Evolutionary conservation across 1,140 invertebrate species (phyloP).

Genomic region (Drosophila arizonae): DNA sequence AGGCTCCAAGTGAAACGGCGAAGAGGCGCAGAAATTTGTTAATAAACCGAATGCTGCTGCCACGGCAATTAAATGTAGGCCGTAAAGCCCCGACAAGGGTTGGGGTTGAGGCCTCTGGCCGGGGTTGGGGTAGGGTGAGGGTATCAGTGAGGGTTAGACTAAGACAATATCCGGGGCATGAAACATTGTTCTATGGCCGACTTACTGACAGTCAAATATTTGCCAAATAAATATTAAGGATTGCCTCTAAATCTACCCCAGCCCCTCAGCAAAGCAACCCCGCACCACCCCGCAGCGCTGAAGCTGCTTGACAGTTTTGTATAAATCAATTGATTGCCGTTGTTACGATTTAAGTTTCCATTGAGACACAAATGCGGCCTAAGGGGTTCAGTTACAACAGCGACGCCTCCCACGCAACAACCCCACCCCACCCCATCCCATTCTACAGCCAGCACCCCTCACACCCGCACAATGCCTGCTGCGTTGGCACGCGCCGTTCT

Average conservation of each 20-base stretch:
- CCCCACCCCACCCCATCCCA: neutral
- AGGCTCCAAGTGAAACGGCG: slow-evolving; percentile 5
- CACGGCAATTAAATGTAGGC: slow-evolving; percentile 54
- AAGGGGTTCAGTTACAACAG: slow-evolving; percentile 11
- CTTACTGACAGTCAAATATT: slow-evolving; percentile 65
- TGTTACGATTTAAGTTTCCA: slow-evolving; percentile 60
- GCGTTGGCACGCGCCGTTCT: slow-evolving; percentile 54
- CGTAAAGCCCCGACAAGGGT: slow-evolving; percentile 2
- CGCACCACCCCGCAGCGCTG: slow-evolving; percentile 2
- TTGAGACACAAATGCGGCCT: slow-evolving; percentile 27
- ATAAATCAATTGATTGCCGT: slow-evolving; percentile 77
- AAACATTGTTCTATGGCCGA: slow-evolving; percentile 52
- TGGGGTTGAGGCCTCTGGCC: neutral
- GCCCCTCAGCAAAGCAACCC: neutral
- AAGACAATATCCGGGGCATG: slow-evolving; percentile 59
- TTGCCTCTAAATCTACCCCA: neutral
- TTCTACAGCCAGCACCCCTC: neutral
- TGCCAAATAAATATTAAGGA: slow-evolving; percentile 68
- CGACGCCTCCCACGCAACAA: neutral
- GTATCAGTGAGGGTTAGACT: slow-evolving; percentile 17
- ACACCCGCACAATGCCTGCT: slow-evolving; percentile 15
- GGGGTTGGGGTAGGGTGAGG: neutral
- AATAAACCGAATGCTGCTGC: slow-evolving; percentile 56
- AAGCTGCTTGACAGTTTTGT: slow-evolving; percentile 26
- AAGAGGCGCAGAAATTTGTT: slow-evolving; percentile 28